Conservation (phyloP, 2,888 invertebrate species). For the Labia minor region DNA sequence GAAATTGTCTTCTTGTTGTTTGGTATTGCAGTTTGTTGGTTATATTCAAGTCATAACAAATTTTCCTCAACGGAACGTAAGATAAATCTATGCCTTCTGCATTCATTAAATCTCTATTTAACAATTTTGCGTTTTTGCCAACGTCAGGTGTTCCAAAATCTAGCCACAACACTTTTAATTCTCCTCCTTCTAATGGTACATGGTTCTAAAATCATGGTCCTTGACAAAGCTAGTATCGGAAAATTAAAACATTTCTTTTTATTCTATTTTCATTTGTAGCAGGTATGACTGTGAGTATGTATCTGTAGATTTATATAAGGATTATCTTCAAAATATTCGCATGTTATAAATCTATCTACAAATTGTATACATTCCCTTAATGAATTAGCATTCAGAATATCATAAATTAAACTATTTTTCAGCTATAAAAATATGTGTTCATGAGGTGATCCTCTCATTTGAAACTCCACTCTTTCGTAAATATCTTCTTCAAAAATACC, state of each 20-base stretch:
- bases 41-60: not conserved
- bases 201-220: no score
- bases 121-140: no score
- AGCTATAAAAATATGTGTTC: conserved; percentile 21
- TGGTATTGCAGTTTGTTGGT: not conserved
- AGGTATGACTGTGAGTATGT: no score
- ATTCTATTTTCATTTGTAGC: not conserved
- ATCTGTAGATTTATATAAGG: no score
- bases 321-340: no score
- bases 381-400: conserved; percentile 15
- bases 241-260: conserved; percentile 17
- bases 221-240: conserved; percentile 21
- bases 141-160: no score
- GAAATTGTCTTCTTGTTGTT: not conserved
- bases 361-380: conserved; percentile 23
- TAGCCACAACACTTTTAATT: no score
- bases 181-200: no score
- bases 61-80: not conserved
- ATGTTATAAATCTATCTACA: no score
- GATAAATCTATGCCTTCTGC: not conserved
- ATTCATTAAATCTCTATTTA: not conserved
- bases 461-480: no score
- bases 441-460: no score
- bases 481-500: conserved; percentile 24
- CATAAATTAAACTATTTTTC: conserved; percentile 26